Evolutionary conservation across 53 echinoderm and acorn worm genomes (phyloP).

Genomic region (Apostichopus leukothele): DNA sequence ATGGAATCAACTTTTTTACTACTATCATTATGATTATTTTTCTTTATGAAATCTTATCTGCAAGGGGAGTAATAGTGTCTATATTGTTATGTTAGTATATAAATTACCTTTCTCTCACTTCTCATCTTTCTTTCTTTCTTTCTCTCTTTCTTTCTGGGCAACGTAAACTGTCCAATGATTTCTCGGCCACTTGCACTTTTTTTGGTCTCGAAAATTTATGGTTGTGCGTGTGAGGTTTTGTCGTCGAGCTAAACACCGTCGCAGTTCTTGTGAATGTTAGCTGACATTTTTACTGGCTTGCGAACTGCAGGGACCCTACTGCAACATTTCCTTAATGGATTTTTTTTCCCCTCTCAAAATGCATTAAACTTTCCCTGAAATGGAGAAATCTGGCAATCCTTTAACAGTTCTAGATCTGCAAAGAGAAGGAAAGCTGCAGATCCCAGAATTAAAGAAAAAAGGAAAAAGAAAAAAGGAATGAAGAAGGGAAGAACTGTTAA

Average conservation of each 20-base stretch:
- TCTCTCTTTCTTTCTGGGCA: not conserved
- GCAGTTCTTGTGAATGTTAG: not conserved
- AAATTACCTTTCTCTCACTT: not conserved
- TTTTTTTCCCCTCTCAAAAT: not conserved
- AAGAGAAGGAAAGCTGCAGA: not conserved
- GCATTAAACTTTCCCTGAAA: not conserved
- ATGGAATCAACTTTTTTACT: no score
- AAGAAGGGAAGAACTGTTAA: not conserved
- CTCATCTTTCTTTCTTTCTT: not conserved
- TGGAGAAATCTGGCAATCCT: not conserved
- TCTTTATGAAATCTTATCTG: no score
- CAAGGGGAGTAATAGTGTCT: no score
- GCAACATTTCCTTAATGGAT: not conserved
- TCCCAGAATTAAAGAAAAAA: not conserved
- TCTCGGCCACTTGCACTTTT: constrained; percentile 2
- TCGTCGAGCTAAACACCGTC: not conserved
- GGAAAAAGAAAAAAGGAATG: not conserved
- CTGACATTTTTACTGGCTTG: constrained; percentile 1
- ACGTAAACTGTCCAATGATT: not conserved
- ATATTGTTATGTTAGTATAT: no score
- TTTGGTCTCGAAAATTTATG: not conserved
- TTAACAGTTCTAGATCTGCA: no score
- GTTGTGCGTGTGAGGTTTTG: not conserved
- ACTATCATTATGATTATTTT: no score
- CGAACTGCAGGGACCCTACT: not conserved